A percentile compares a stretch with the other conserved stretches of the same genome.
Evolutionary conservation across 2,113 vertebrate genomes (phyloP).

Genomic region (Daboia siamensis): DNA sequence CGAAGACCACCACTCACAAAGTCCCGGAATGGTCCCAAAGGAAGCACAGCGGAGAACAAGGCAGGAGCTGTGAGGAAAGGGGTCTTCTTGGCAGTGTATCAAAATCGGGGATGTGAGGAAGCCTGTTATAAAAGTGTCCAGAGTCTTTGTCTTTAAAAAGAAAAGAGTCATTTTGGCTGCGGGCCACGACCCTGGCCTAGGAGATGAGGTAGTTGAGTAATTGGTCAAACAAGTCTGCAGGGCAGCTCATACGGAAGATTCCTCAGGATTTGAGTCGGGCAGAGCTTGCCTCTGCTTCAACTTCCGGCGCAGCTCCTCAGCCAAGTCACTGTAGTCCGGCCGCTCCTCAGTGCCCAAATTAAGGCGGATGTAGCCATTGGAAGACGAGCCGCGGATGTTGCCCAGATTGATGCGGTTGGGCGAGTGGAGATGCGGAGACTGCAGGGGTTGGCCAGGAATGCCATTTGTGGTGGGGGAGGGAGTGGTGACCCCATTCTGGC

Average conservation of each 20-base stretch:
- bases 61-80: background rate
- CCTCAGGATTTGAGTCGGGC: constrained; percentile 94
- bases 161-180: constrained; percentile 33
- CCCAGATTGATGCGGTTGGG: constrained; percentile 89
- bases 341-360: constrained; percentile 86
- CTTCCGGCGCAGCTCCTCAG: constrained; percentile 74
- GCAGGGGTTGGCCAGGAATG: constrained; percentile 92
- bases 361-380: constrained; percentile 95
- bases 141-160: background rate
- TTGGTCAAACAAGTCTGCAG: background rate
- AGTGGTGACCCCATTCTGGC: constrained; percentile 73
- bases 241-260: constrained; percentile 86
- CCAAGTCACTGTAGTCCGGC: constrained; percentile 74
- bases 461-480: constrained; percentile 73
- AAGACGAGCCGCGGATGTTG: constrained; percentile 83
- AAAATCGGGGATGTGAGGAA: background rate
- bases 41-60: background rate
- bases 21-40: background rate
- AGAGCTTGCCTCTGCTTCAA: constrained; percentile 88
- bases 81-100: constrained; percentile 11
- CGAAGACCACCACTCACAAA: background rate
- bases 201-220: constrained; percentile 65
- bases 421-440: constrained; percentile 73
- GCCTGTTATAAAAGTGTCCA: background rate
- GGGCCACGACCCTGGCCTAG: constrained; percentile 33